phyloP scores from a whole-genome alignment of 2,888 invertebrate genomes.

The Toxonevra muliebris region DNA sequence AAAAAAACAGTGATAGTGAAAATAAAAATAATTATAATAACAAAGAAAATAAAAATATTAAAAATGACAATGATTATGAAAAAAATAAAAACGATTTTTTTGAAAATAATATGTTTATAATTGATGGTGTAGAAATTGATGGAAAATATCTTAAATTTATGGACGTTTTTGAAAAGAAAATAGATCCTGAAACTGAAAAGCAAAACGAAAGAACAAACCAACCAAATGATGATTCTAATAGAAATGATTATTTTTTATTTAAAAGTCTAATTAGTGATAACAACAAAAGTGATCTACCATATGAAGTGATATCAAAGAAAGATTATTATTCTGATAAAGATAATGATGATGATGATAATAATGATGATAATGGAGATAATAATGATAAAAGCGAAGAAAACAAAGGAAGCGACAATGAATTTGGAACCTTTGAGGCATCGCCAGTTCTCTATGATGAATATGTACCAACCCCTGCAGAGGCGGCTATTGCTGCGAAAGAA shows the following conservation, averaged over 20 bases:
- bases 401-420: constrained; percentile 11
- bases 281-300: background rate
- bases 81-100: constrained; percentile 7
- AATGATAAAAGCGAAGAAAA: constrained; percentile 29
- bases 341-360: constrained; percentile 44
- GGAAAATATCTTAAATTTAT: too few species aligned
- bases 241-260: too few species aligned
- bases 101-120: too few species aligned
- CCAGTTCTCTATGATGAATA: background rate
- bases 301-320: too few species aligned
- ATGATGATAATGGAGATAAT: constrained; percentile 45
- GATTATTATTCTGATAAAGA: constrained; percentile 13
- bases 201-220: too few species aligned
- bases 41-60: constrained; percentile 34
- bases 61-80: constrained; percentile 19
- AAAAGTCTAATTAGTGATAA: too few species aligned
- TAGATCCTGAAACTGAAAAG: too few species aligned
- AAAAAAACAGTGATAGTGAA: constrained; percentile 28
- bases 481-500: constrained; percentile 49
- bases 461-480: constrained; percentile 51
- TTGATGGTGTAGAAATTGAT: too few species aligned
- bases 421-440: background rate
- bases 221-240: too few species aligned
- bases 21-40: constrained; percentile 42
- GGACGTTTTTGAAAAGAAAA: too few species aligned